Evolutionary conservation across 2,888 invertebrate genomes (phyloP), one percentile per base, ranked within the genome.

Genomic region (Meta bourneti): DNA sequence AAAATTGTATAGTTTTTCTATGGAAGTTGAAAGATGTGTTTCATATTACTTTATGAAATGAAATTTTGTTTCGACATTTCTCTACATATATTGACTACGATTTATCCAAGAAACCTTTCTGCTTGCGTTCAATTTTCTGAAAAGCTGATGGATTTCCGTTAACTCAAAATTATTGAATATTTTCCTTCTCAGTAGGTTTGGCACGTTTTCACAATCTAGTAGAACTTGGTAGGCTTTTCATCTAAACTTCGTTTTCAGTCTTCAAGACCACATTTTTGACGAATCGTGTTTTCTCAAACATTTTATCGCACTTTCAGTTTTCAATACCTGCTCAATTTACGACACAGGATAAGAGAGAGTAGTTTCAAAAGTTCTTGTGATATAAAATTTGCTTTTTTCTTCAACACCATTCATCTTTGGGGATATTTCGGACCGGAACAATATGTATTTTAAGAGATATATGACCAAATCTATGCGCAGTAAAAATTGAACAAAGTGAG

Each of bases 81-180:
- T 34, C 34, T 34, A 34, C 34, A 34, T 4, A 34, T 34, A 34
- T 34, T 34, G 34, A 34, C 34, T 34, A 34, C 34, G 34, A 34
- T 34, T 34, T 34, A 34, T 34, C 34, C 11, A 61, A 61, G 54
- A 20, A 79, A 77, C 19, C 51, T n/a, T 48, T 6, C 54, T 54
- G 61, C 74, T 75, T 13, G 77, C 51, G 69, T 86, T 70, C 70
- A 78, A 78, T 19, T 13, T 88, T 72, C 48, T 20, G 49, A 34
- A 61, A 88, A 87, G 54, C 70, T 49, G 81, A 88, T 61, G 54
- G 61, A 7, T 81, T 88, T 81, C 80, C 78, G 16, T 86, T 88
- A 81, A 61, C 74, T 19, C 61, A 79, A 72, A 48, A 49, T 81
- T 88, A 88, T 81, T 74, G 88, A 74, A 88, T 61, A 54, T 80